Conservation (phyloP, 2,113 vertebrate species). For the Macrotis lagotis region DNA sequence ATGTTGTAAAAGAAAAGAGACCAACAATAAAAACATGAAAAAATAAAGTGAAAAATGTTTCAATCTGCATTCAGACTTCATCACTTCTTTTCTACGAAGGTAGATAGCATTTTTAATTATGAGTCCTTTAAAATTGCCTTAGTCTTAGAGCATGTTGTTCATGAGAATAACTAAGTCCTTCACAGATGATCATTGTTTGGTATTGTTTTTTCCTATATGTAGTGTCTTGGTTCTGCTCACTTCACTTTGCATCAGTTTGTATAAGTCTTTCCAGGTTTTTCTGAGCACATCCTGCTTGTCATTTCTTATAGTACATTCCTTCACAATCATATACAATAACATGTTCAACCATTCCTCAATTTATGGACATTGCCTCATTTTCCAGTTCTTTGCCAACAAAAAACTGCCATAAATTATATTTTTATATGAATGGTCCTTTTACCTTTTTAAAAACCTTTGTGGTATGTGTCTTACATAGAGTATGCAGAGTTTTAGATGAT, state of each 20-base stretch:
- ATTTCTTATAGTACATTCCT: background rate
- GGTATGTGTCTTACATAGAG: background rate
- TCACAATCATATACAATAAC: background rate
- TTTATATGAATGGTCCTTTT: background rate
- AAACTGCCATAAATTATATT: background rate
- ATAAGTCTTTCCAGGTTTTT: background rate
- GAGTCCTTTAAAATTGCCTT: background rate
- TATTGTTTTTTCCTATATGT: background rate
- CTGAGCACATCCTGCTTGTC: background rate
- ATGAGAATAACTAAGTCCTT: background rate
- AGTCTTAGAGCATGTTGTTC: background rate
- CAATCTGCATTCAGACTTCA: background rate
- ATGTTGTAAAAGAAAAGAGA: background rate
- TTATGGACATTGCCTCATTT: background rate
- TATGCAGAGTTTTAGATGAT: background rate
- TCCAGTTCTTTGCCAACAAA: background rate
- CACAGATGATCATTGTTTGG: background rate
- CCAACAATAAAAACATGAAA: background rate
- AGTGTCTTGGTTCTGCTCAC: background rate
- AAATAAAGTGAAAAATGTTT: background rate
- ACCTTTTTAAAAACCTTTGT: background rate
- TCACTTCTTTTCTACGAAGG: background rate
- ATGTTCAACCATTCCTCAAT: background rate
- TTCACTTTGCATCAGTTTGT: background rate
- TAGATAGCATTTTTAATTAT: background rate